Evolutionary conservation across 1,140 invertebrate species (phyloP), one percentile per base, ranked within the genome.

Genomic region (Wiebesia pumilae): DNA sequence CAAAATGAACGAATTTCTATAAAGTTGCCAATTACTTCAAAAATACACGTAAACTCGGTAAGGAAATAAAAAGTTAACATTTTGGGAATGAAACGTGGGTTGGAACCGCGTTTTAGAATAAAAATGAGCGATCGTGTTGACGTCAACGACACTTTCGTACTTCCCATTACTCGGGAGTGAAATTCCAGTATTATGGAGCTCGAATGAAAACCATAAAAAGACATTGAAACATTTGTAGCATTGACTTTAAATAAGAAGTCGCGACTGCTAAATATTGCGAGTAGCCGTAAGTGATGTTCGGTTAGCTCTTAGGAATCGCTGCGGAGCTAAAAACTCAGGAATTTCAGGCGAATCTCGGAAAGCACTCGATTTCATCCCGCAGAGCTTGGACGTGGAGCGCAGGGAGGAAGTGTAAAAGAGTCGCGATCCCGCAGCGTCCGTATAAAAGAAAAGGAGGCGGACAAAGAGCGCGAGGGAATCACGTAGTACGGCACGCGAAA

Each of bases 401-500:
- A 4, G 77, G 12, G 2, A n/a, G 24, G 7, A 0, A 62, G 0
- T 2, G 24, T 19, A 14, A n/a, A 51, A 33, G 47, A n/a, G 75
- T 21, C 75, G 38, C 19, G 4, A 51, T 33, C 30, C 38, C 73
- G 38, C 24, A 12, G 21, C 33, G 21, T 6, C 43, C 4, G 40
- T 4, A 27, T 12, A 82, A 33, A 38, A 69, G 51, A 69, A 82
- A 81, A 35, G 12, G 14, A 16, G 30, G 54, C 30, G 16, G 47
- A 78, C 30, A 27, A 62, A 81, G 79, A 43, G 35, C 40, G n/a
- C 9, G 67, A 58, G 71, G 30, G 47, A 47, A 27, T 71, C 43
- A 27, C 38, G 77, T 38, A 21, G 40, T n/a, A 86, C 9, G 35
- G 16, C 30, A 16, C 19, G 14, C 85, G 89, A 90, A 90, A 90